These are phyloP conservation scores for Calcarius lapponicus DNA, from an alignment of 2,797 vertebrate genomes.

Conservation along the genomic window DNA sequence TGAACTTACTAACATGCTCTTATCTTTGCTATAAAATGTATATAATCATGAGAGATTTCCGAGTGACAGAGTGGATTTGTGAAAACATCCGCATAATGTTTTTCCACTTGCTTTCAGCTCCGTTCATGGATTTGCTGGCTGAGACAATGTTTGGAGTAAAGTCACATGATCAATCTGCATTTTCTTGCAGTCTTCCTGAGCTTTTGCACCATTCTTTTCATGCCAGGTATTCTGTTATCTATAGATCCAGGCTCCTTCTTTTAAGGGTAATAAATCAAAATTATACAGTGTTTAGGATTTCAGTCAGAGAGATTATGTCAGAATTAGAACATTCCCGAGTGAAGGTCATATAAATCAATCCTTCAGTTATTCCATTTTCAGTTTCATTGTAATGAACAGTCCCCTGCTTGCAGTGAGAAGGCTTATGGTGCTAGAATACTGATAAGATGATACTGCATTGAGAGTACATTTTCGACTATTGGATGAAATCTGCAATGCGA, in stretches of 20 bases:
- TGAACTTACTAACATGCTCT: slow-evolving; percentile 20
- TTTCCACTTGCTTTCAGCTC: slow-evolving; percentile 32
- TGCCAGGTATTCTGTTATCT: slow-evolving; percentile 32
- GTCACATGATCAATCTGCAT: slow-evolving; percentile 64
- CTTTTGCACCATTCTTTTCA: slow-evolving; percentile 20
- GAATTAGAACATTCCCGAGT: slow-evolving; percentile 56
- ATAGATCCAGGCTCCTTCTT: slow-evolving; percentile 6
- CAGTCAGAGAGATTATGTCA: slow-evolving; percentile 59
- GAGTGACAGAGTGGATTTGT: slow-evolving; percentile 3
- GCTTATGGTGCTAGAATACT: slow-evolving; percentile 69
- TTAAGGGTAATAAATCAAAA: slow-evolving; percentile 53
- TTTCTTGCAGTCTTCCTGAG: slow-evolving; percentile 58
- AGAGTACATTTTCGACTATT: slow-evolving; percentile 47
- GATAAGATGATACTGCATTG: slow-evolving; percentile 67
- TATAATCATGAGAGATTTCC: neutral
- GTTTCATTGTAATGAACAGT: slow-evolving; percentile 63
- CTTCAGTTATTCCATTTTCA: slow-evolving; percentile 59
- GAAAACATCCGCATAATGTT: slow-evolving; percentile 40
- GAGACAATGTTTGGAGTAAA: slow-evolving; percentile 58
- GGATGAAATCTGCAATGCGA: slow-evolving; percentile 63
- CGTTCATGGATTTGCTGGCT: slow-evolving; percentile 20
- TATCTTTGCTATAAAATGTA: slow-evolving; percentile 17
- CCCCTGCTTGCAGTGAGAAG: slow-evolving; percentile 40
- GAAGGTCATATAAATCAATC: slow-evolving; percentile 64
- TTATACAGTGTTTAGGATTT: slow-evolving; percentile 51